Evolutionary conservation across 2,888 invertebrate species (phyloP), one percentile per base, ranked within the genome.

Genomic region (Cantharis rustica): DNA sequence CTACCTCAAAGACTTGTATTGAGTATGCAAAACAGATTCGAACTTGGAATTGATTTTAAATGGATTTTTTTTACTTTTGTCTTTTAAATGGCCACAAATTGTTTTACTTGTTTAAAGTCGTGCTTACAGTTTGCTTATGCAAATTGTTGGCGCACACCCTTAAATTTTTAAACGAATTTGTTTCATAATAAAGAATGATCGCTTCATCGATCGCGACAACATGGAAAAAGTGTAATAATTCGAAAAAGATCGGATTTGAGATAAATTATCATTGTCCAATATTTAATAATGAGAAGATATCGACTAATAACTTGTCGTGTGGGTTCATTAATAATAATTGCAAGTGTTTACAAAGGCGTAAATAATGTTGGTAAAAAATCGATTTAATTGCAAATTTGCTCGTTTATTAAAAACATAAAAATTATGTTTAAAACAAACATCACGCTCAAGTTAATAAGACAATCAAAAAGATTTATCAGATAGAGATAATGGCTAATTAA

Each of bases 281-380:
- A n/a, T 47, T 47, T n/a, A 47, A 47, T 47, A 47, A 47, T 47
- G 1, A 13, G 27, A 5, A 31, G 31, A 31, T 31, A 23, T 23
- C 23, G 23, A 1, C 23, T 27, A 27, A 27, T 27, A 27, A 27
- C n/a, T n/a, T n/a, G n/a, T n/a, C n/a, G 13, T 31, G 13, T 47
- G 5, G n/a, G 47, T n/a, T n/a, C 47, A n/a, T 47, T 47, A 47
- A 47, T 47, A 76, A 73, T 75, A 73, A 72, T 71, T 75, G 80
- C 81, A 81, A 81, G 80, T 80, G 81, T 81, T 80, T 80, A 81
- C 81, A 80, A 20, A 75, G 80, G 63, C 79, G 81, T 78, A 80
- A 80, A 79, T 78, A 75, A 81, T 80, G 77, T 81, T 78, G 74
- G 72, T 77, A 76, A 72, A 47, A 47, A 47, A 47, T 47, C 47